Percentiles rank a stretch among this genome's conserved stretches.
These are phyloP conservation scores for Deroplatys truncata DNA, from an alignment of 2,888 invertebrate species.

Conservation along the genomic window DNA sequence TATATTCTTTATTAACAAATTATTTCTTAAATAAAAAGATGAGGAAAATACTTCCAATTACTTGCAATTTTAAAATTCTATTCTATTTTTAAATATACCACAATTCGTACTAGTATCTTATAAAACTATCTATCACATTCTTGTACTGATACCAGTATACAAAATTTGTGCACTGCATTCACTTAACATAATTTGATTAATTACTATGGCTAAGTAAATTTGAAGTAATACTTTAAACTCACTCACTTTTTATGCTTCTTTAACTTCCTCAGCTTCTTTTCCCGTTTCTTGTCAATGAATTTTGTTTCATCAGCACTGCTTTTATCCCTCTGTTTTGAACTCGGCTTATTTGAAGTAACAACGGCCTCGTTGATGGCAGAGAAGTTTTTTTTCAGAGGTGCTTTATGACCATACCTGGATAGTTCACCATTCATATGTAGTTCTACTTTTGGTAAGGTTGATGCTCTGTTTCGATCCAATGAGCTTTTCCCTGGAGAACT, in stretches of 20 bases:
- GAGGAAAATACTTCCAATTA: not conserved
- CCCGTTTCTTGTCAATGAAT: not conserved
- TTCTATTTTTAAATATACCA: not conserved
- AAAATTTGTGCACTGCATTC: not conserved
- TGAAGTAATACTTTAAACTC: not conserved
- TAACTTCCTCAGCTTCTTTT: constrained; percentile 10
- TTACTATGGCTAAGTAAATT: not conserved
- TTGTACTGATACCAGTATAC: not conserved
- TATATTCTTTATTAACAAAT: not conserved
- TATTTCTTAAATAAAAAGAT: not conserved
- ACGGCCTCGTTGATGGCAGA: not conserved
- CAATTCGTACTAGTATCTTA: not conserved
- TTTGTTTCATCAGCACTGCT: not conserved
- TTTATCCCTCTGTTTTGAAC: not conserved
- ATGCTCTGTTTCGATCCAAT: not conserved
- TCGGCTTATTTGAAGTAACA: not conserved
- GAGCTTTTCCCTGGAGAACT: not conserved
- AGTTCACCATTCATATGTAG: not conserved
- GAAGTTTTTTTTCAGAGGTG: not conserved
- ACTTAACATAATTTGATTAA: not conserved
- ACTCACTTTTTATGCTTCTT: constrained; percentile 18
- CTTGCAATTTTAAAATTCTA: not conserved
- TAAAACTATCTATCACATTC: not conserved
- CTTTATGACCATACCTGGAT: not conserved
- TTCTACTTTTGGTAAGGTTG: not conserved